Evolutionary conservation across 1,140 invertebrate species (phyloP).

Genomic region (Rhopalosiphum padi): DNA sequence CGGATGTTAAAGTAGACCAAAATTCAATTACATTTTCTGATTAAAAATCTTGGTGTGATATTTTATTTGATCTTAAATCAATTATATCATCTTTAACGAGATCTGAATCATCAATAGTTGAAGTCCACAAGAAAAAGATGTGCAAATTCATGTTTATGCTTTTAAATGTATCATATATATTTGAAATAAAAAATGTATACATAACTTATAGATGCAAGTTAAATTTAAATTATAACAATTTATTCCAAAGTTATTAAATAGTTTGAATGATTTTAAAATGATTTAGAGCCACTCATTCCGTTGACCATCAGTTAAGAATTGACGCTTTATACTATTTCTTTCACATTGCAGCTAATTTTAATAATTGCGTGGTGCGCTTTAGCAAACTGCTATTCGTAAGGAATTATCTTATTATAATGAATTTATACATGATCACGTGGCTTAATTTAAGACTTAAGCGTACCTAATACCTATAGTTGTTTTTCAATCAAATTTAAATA

Average conservation of each 20-base stretch:
- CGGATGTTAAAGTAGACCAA: background rate
- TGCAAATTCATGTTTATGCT: background rate
- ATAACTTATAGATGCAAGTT: background rate
- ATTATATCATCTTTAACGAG: background rate
- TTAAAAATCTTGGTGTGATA: background rate
- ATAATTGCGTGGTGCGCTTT: background rate
- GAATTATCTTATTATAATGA: background rate
- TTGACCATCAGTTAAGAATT: too few relatives aligned
- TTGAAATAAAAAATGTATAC: background rate
- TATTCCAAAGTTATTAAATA: background rate
- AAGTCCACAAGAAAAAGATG: background rate
- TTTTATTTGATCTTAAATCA: background rate
- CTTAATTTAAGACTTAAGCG: too few relatives aligned
- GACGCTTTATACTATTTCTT: too few relatives aligned
- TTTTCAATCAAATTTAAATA: background rate
- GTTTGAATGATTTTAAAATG: too few relatives aligned
- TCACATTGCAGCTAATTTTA: too few relatives aligned
- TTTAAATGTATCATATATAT: too few relatives aligned
- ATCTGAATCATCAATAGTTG: background rate
- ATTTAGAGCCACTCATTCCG: too few relatives aligned
- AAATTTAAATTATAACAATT: background rate
- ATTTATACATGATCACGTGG: too few relatives aligned
- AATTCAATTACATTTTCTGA: background rate
- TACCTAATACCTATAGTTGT: background rate
- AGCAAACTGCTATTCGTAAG: background rate